Conservation (phyloP, 2,888 invertebrate species). For the Protodeltote pygarga region DNA sequence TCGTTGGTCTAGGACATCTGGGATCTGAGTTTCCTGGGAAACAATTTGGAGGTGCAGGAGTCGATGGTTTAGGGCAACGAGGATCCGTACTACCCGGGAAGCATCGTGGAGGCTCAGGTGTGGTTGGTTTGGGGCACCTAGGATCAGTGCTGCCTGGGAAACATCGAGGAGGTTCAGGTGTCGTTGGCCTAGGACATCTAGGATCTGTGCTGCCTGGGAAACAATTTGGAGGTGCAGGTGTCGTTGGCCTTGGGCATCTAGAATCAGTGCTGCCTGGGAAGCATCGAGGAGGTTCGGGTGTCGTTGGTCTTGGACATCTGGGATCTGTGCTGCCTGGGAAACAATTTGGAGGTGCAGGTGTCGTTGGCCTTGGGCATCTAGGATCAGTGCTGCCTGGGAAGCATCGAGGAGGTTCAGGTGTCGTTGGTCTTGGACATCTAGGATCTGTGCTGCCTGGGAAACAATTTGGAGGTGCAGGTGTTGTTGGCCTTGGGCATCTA, state of each 20-base stretch:
- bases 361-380: constrained; percentile 22
- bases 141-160: constrained; percentile 18
- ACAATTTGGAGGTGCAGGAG: constrained; percentile 24
- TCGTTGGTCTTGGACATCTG: constrained; percentile 51
- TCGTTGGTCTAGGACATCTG: constrained; percentile 22
- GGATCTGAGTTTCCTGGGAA: constrained; percentile 21
- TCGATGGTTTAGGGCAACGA: too few relatives aligned
- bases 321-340: constrained; percentile 44
- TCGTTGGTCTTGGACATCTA: constrained; percentile 45
- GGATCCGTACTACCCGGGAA: constrained; percentile 34
- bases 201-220: constrained; percentile 44
- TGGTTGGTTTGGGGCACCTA: constrained; percentile 16
- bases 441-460: constrained; percentile 37
- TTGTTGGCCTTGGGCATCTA: constrained; percentile 22
- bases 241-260: constrained; percentile 16
- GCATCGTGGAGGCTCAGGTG: constrained; percentile 16
- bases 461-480: constrained; percentile 21
- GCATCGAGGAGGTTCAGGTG: constrained; percentile 29
- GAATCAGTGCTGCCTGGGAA: constrained; percentile 18
- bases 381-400: constrained; percentile 22
- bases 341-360: constrained; percentile 14
- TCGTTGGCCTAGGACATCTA: constrained; percentile 51
- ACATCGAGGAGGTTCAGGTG: constrained; percentile 18
- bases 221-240: constrained; percentile 17
- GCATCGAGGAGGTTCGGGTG: constrained; percentile 16